These are phyloP conservation scores for Dicaeum eximium DNA, from an alignment of 2,113 vertebrate species.

Conservation along the genomic window DNA sequence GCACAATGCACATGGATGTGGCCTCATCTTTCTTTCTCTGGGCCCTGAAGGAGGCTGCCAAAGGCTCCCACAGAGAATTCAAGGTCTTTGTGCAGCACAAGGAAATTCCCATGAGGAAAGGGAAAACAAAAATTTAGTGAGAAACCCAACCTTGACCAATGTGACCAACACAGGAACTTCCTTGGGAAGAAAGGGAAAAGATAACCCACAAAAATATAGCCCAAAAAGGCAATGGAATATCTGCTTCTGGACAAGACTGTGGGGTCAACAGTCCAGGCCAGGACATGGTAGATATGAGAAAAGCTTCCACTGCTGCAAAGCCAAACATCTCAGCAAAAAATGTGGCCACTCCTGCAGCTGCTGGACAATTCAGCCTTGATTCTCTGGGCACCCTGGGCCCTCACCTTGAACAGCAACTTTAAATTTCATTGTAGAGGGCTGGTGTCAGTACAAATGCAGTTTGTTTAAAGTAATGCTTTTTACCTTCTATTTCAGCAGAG, in stretches of 20 bases:
- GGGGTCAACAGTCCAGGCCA: background rate
- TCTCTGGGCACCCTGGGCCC: background rate
- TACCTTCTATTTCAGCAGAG: background rate
- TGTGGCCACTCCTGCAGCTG: background rate
- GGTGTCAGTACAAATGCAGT: fast-evolving
- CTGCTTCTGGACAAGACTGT: background rate
- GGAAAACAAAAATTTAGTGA: background rate
- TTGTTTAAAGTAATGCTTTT: background rate
- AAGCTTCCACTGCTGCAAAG: background rate
- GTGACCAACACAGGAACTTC: background rate
- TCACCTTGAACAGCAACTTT: background rate
- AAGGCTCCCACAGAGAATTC: background rate
- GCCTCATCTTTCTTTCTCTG: background rate
- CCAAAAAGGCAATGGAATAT: background rate
- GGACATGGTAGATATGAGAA: fast-evolving
- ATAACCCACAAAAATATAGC: background rate
- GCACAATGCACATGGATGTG: background rate
- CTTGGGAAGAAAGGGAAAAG: background rate
- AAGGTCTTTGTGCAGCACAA: background rate
- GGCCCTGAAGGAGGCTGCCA: background rate
- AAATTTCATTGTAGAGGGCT: background rate
- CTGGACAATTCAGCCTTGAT: background rate
- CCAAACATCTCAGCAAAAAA: background rate
- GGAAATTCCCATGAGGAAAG: background rate
- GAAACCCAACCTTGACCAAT: background rate